These are phyloP conservation scores for Cryptosula pallasiana DNA, from an alignment of 2,888 invertebrate species.

Conservation along the genomic window DNA sequence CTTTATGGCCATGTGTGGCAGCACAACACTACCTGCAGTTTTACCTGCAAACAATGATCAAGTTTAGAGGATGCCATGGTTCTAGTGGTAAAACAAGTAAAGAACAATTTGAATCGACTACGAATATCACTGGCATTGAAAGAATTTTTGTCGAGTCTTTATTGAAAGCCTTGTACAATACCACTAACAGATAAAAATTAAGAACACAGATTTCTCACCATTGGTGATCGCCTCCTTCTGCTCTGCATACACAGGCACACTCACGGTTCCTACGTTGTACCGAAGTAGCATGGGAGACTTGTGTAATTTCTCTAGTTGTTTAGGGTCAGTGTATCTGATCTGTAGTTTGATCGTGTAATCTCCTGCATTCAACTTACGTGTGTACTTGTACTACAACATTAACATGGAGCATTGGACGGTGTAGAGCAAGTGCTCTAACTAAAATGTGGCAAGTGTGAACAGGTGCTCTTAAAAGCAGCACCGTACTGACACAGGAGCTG, in stretches of 20 bases:
- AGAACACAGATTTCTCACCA: slow-evolving; percentile 41
- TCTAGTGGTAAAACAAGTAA: too few relatives aligned
- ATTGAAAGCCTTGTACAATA: too few relatives aligned
- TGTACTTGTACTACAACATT: slow-evolving; percentile 62
- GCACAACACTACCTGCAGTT: background rate
- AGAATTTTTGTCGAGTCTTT: too few relatives aligned
- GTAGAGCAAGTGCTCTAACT: too few relatives aligned
- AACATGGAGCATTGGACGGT: too few relatives aligned
- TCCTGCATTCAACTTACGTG: slow-evolving; percentile 86
- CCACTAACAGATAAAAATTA: too few relatives aligned
- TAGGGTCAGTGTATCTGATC: slow-evolving; percentile 81
- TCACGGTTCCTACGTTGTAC: slow-evolving; percentile 56
- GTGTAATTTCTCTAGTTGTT: slow-evolving; percentile 75
- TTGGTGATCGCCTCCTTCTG: slow-evolving; percentile 64
- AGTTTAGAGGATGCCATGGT: too few relatives aligned
- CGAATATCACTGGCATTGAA: too few relatives aligned
- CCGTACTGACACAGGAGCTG: too few relatives aligned
- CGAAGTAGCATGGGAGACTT: slow-evolving; percentile 68
- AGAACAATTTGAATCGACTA: too few relatives aligned
- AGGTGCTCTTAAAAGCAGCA: too few relatives aligned
- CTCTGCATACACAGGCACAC: slow-evolving; percentile 69
- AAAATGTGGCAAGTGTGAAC: too few relatives aligned
- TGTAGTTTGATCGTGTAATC: slow-evolving; percentile 83
- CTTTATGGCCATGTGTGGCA: background rate
- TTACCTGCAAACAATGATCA: slow-evolving; percentile 3